Conservation (phyloP, 2,797 vertebrate species). For the Phataginus tetradactyla region DNA sequence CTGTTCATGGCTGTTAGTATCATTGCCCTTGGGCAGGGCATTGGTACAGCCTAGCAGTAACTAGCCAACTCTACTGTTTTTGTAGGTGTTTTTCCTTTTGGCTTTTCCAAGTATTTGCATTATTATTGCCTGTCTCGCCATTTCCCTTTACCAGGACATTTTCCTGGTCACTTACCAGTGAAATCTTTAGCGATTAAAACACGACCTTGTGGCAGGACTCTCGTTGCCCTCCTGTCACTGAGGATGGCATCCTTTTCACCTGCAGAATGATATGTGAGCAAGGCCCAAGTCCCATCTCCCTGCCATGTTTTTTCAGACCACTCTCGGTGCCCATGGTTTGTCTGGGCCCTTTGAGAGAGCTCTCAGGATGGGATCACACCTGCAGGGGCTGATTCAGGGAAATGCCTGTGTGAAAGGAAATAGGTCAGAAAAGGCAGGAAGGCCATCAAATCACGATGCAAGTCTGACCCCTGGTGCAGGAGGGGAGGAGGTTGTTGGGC, state of each 20-base stretch:
- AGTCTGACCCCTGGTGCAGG: not conserved
- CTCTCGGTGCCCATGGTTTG: not conserved
- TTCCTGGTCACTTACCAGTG: not conserved
- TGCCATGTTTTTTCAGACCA: not conserved
- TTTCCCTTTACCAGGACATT: not conserved
- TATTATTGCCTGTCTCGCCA: not conserved
- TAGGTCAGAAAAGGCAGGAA: not conserved
- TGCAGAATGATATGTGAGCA: not conserved
- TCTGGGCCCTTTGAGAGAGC: not conserved
- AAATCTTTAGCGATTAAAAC: not conserved
- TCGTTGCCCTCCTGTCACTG: not conserved
- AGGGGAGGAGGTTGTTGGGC: too few relatives aligned
- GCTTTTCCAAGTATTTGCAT: not conserved
- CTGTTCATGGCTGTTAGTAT: not conserved
- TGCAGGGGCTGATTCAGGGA: not conserved
- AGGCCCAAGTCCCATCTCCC: not conserved
- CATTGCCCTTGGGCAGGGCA: not conserved
- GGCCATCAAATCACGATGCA: not conserved
- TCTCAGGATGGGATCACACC: not conserved
- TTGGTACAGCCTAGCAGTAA: not conserved
- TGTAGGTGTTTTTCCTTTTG: not conserved
- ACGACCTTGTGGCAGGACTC: not conserved
- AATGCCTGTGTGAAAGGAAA: not conserved
- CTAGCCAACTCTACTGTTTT: not conserved
- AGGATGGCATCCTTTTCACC: not conserved